Base-by-base conservation (phyloP, 1,140 invertebrate species). In the Caenorhabditis remanei region DNA sequence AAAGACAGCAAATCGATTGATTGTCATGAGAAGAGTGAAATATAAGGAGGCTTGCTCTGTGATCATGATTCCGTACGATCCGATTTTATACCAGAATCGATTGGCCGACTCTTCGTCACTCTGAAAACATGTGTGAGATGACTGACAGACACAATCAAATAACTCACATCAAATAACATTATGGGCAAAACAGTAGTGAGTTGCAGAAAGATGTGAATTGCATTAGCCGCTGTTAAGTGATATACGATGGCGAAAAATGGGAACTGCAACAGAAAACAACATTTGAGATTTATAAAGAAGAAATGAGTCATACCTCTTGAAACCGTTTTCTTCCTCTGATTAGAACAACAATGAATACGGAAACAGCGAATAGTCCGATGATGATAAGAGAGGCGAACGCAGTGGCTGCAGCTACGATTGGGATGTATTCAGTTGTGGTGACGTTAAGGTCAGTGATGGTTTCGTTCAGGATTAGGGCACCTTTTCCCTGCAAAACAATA, bases 1-100 rank as follows among this genome's bases (percentile, higher is more conserved):
- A 21, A 85, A 85, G n/a, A 85, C 85, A n/a, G 63, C 63, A n/a
- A 85, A 75, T 48, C 85, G 58, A 56, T 85, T 85, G 50, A 85
- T 53, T 40, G 85, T 85, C 85, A 85, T 85, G 43, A 85, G 85
- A 41, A 85, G 67, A 41, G 85, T 85, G 46, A 85, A 79, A 40
- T 85, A 85, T 11, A 85, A 50, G 19, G 67, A 50, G 4, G 85
- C 85, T 21, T 85, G 53, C 13, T 85, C 85, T 4, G 85, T 67
- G 11, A 58, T 48, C 46, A 71, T 67, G 14, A 85, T 85, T 43
- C 63, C 67, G 14, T 67, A 53, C 5, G 85, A 58, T 32, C 48
- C 67, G n/a, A 65, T 46, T 55, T 75, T 85, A 46, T 85, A 85
- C 63, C 67, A 85, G 46, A 16, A 79, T 9, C 43, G 46, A 24